Evolutionary conservation across 1,140 invertebrate genomes (phyloP).

Genomic region (Macrostomum lignano): DNA sequence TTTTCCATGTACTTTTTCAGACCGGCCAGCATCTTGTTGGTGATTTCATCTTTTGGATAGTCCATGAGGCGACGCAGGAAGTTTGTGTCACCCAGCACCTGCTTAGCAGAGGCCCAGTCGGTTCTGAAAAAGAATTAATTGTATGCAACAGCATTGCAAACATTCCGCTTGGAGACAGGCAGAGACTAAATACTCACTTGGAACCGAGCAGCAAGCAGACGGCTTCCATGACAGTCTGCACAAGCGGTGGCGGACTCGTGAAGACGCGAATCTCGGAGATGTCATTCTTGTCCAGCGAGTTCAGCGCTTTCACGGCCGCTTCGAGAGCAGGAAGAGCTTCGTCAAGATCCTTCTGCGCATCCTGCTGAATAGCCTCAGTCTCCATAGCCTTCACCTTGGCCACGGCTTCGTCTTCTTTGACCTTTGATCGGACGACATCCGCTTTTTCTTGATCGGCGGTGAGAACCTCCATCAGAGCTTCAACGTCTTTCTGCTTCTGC

Average conservation of each 20-base stretch:
- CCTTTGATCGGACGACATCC: constrained; percentile 12
- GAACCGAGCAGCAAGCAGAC: constrained; percentile 48
- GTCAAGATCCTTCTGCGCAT: constrained; percentile 38
- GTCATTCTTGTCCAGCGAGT: constrained; percentile 55
- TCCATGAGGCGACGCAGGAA: constrained; percentile 24
- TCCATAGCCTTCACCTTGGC: constrained; percentile 28
- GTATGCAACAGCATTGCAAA: neutral
- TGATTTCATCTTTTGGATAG: constrained; percentile 46
- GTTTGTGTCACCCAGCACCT: constrained; percentile 19
- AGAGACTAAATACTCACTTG: constrained; percentile 35
- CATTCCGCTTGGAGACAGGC: neutral
- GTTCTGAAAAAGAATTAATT: constrained; percentile 11
- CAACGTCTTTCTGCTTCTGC: constrained; percentile 23
- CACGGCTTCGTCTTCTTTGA: constrained; percentile 25
- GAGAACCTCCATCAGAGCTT: constrained; percentile 24
- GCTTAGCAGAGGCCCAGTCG: constrained; percentile 25
- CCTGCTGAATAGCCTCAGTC: constrained; percentile 26
- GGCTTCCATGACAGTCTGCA: constrained; percentile 41
- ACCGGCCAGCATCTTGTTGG: constrained; percentile 44
- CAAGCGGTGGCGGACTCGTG: constrained; percentile 35
- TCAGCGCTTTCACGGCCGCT: constrained; percentile 43
- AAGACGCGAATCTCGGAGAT: constrained; percentile 62
- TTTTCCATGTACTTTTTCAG: constrained; percentile 33
- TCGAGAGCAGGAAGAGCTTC: constrained; percentile 52
- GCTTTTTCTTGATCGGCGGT: constrained; percentile 25